phyloP scores from a whole-genome alignment of 2,113 vertebrate genomes.

The Alethe diademata region DNA sequence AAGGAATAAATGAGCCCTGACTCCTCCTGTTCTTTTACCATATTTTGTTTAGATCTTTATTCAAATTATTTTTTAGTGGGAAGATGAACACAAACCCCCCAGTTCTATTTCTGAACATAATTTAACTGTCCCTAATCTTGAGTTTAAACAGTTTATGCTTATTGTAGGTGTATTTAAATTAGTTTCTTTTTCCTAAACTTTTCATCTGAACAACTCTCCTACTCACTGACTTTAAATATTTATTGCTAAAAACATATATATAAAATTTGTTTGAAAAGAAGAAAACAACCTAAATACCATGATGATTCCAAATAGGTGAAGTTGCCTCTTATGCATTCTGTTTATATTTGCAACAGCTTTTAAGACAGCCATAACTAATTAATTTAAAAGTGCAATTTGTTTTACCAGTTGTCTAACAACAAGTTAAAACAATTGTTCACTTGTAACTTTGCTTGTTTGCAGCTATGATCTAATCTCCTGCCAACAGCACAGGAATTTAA shows the following conservation, averaged over 20 bases:
- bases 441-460: background rate
- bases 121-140: background rate
- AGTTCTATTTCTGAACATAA: background rate
- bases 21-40: background rate
- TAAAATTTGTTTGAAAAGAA: background rate
- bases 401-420: background rate
- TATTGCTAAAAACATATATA: background rate
- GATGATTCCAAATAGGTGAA: background rate
- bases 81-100: background rate
- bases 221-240: background rate
- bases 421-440: background rate
- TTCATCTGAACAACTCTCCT: background rate
- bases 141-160: background rate
- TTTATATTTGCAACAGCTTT: background rate
- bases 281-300: background rate
- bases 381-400: background rate
- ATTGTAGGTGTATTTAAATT: background rate
- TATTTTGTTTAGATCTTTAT: background rate
- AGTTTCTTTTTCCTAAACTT: background rate
- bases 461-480: background rate
- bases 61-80: background rate
- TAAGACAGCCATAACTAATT: background rate
- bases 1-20: background rate
- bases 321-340: background rate
- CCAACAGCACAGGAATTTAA: background rate